Percentiles rank a stretch among this genome's conserved stretches.
phyloP scores from a whole-genome alignment of 2,797 vertebrate species.

The Enteromius trimaculatus region DNA sequence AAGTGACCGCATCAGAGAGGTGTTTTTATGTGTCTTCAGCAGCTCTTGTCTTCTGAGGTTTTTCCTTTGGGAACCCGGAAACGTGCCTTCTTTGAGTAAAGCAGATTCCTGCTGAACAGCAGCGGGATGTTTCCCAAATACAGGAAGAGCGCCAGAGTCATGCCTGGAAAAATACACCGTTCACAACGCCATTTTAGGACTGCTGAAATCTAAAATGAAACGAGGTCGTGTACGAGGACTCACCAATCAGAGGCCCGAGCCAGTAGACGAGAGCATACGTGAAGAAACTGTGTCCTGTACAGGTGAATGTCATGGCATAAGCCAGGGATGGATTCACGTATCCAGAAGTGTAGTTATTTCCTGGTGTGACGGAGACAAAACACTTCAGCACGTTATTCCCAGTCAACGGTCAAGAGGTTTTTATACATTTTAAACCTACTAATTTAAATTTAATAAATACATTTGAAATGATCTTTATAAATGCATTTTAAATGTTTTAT shows the following conservation, averaged over 20 bases:
- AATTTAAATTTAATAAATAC: background rate
- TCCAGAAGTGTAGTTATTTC: conserved; percentile 79
- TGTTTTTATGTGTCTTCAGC: background rate
- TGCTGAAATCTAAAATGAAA: background rate
- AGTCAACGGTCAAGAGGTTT: background rate
- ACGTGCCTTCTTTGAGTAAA: conserved; percentile 85
- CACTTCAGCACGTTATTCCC: background rate
- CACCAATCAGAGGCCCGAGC: conserved; percentile 85
- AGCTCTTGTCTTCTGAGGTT: conserved; percentile 46
- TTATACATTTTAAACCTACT: background rate
- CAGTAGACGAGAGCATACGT: conserved; percentile 87
- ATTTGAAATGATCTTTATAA: background rate
- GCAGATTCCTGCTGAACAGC: conserved; percentile 86
- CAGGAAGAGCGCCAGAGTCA: conserved; percentile 84
- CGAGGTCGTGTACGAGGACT: conserved; percentile 26
- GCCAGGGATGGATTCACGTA: conserved; percentile 90
- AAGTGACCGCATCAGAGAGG: background rate
- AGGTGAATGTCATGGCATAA: conserved; percentile 82
- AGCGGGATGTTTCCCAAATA: conserved; percentile 85
- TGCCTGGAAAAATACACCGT: conserved; percentile 74
- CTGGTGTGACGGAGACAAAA: conserved; percentile 67
- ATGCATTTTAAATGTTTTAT: no score
- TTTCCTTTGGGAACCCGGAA: conserved; percentile 80
- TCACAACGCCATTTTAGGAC: background rate
- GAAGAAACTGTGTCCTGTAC: conserved; percentile 79